These are phyloP conservation scores for Propithecus perrieri DNA, from an alignment of 2,797 vertebrate species.

Conservation along the genomic window DNA sequence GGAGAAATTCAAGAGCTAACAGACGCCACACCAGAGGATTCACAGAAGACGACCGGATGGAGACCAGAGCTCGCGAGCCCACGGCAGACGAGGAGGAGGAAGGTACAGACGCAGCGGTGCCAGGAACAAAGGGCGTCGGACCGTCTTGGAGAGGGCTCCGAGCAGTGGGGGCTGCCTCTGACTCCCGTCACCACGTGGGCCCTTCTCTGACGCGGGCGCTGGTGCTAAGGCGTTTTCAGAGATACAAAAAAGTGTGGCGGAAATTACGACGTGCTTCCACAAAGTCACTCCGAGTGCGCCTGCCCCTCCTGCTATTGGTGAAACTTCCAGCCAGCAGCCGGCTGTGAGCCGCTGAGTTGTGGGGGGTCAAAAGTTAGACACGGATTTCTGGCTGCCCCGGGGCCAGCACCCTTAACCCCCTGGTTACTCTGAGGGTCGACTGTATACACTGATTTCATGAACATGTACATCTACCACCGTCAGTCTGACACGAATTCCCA, in stretches of 20 bases:
- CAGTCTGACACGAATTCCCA: neutral
- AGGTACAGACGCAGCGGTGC: too few species aligned
- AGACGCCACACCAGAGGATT: neutral
- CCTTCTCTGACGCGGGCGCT: rapidly evolving
- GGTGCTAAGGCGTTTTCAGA: neutral
- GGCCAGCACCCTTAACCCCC: too few species aligned
- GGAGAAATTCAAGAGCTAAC: neutral
- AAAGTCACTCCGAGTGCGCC: neutral
- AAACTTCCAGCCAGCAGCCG: too few species aligned
- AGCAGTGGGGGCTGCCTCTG: too few species aligned
- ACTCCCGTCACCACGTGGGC: neutral
- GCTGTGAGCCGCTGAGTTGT: too few species aligned
- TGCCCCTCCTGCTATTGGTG: neutral
- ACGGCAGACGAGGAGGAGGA: too few species aligned
- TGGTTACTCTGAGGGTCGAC: neutral
- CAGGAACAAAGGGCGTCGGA: neutral
- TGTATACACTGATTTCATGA: too few species aligned
- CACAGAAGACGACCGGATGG: neutral
- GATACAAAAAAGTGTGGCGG: neutral
- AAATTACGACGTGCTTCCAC: neutral
- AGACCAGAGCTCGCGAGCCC: neutral
- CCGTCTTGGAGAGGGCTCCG: neutral
- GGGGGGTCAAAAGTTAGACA: neutral
- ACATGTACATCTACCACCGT: neutral
- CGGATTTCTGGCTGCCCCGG: neutral